Conservation (phyloP, 2,797 vertebrate species). For the Zalophus californianus region DNA sequence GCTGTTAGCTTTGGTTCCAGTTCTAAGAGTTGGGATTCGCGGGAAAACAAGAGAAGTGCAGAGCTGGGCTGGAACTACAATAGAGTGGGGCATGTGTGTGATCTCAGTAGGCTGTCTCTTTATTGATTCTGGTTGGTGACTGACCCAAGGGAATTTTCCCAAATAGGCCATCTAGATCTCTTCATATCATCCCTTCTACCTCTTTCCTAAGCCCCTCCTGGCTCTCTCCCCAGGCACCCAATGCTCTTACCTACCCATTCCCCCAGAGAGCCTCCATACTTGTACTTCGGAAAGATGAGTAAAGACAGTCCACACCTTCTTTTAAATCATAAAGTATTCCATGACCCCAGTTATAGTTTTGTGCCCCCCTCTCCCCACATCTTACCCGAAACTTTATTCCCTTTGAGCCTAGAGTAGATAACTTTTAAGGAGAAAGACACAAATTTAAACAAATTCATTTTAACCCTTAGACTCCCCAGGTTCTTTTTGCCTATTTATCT, state of each 20-base stretch:
- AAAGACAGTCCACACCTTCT: neutral
- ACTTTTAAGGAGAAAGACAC: neutral
- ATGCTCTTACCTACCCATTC: neutral
- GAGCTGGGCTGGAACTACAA: neutral
- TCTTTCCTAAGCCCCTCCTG: neutral
- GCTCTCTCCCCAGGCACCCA: neutral
- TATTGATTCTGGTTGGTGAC: neutral
- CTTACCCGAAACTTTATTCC: neutral
- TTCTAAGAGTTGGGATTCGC: neutral
- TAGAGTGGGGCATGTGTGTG: neutral
- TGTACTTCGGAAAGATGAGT: neutral
- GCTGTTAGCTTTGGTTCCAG: neutral
- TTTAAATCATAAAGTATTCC: neutral
- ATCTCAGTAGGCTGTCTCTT: neutral
- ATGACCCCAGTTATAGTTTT: neutral
- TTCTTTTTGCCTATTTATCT: neutral
- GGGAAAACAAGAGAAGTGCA: neutral
- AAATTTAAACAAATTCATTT: neutral
- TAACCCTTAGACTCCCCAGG: neutral
- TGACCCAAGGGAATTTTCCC: neutral
- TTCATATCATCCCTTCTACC: neutral
- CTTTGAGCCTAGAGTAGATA: neutral
- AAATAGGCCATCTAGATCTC: neutral
- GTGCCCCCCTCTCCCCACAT: neutral
- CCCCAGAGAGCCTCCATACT: accelerated